phyloP scores from a whole-genome alignment of 2,888 invertebrate species.

The Dioctria rufipes region DNA sequence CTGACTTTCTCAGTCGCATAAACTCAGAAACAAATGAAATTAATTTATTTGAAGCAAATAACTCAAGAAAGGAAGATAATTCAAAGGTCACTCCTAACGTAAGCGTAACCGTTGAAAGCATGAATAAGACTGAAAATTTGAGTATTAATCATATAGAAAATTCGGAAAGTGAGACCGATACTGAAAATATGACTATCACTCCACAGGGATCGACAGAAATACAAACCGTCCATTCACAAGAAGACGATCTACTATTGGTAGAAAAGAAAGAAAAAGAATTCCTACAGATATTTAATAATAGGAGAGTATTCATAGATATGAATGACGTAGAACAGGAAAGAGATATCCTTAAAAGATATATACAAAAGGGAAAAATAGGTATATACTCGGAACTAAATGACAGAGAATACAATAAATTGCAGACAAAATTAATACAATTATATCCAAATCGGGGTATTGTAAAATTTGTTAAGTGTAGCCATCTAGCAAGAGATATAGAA shows the following conservation, averaged over 20 bases:
- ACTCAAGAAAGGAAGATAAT: no score
- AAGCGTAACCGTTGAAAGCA: not conserved
- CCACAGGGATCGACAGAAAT: not conserved
- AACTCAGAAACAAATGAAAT: no score
- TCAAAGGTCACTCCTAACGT: no score
- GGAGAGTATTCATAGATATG: not conserved
- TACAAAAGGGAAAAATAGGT: not conserved
- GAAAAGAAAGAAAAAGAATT: constrained; percentile 7
- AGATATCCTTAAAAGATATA: not conserved
- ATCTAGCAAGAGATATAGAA: not conserved
- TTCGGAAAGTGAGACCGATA: no score
- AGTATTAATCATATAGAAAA: no score
- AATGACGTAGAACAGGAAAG: not conserved
- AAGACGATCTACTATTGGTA: not conserved
- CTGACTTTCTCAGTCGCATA: no score
- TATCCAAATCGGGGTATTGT: not conserved
- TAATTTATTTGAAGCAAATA: no score
- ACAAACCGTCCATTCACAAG: not conserved
- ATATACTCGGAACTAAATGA: no score
- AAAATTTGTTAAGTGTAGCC: not conserved
- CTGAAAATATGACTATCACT: no score
- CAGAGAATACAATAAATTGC: not conserved
- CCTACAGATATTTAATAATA: not conserved
- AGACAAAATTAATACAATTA: not conserved
- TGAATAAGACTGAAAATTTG: not conserved